Base-by-base conservation (phyloP, 2,113 vertebrate species). In the Cyprinodon tularosa region DNA sequence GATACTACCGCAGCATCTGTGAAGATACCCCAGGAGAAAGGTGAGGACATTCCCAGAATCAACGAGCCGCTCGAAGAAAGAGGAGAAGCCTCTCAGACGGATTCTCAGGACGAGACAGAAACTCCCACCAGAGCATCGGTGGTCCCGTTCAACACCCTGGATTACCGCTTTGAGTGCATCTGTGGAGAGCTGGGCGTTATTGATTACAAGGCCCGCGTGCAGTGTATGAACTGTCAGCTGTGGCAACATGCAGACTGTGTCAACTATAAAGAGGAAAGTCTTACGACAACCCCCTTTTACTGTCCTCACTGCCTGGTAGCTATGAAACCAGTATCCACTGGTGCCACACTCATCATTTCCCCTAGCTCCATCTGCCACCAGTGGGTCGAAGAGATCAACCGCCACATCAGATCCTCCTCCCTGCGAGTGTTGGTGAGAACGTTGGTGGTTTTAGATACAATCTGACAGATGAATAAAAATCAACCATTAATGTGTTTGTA, bases 331-430 rank as follows among this genome's bases (percentile, higher is more conserved):
- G 96, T 99, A 69, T 94, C 96, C 62, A 97, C 97, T 1, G 93
- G 97, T 42, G 98, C 98, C 0, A 99, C 98, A 57, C 95, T 99
- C 70, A 99, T 99, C 62, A 97, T 99, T 92, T 99, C 98, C 0
- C 98, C 98, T 0, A 99, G 97, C 91, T 99, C 98, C 78, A 99
- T 99, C 90, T 99, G 98, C 89, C 97, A 98, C 86, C 98, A 99
- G 84, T 99, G 98, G 98, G 97, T 98, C 61, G 97, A 99, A 83
- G 98, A 99, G 91, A 98, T 99, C 91, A 98, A 97, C 76, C 95
- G 96, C 2, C 98, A 99, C 71, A 95, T 99, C 74, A 94, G 94
- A 61, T 98, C 96, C 0, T 96, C 97, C 3, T 97, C 96, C 6
- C 95, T 99, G 77, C 91, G 90, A 45, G 97, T 98, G 71, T 93